Conservation (phyloP, 2,888 invertebrate species). For the Neria commutata region DNA sequence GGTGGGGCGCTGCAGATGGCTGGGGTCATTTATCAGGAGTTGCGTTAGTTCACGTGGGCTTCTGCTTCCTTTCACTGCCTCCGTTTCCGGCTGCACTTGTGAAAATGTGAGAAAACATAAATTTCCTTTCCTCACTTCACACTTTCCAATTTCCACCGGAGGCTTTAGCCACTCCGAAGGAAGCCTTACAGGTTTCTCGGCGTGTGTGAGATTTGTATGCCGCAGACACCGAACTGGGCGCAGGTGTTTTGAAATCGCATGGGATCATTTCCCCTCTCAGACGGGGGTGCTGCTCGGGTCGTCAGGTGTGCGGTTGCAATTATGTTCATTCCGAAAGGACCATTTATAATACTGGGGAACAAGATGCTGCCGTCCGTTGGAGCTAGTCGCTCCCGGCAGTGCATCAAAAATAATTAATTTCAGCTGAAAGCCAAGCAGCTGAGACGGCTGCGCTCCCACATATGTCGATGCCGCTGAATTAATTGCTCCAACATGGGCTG, state of each 20-base stretch:
- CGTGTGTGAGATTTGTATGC: not conserved
- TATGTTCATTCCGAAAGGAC: not conserved
- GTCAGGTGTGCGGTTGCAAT: not conserved
- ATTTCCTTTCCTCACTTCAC: conserved; percentile 3
- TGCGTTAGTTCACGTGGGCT: not conserved
- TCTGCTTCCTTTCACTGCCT: not conserved
- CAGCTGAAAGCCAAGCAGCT: not conserved
- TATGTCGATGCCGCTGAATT: not conserved
- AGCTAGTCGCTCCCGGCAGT: not conserved
- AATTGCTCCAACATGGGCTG: not conserved
- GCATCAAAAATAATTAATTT: not conserved
- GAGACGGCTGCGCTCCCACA: not conserved
- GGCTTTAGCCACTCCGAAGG: not conserved
- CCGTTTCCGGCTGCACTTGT: not conserved
- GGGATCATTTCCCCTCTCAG: not conserved
- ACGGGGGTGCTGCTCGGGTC: no score
- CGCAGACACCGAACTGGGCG: not conserved
- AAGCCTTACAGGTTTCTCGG: not conserved
- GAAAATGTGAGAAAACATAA: conserved; percentile 1
- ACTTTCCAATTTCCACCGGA: not conserved
- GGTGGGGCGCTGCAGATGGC: not conserved
- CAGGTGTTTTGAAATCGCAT: not conserved
- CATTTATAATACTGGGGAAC: not conserved
- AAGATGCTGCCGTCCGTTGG: no score
- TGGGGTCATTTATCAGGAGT: not conserved